Evolutionary conservation across 2,113 vertebrate genomes (phyloP), one percentile per base, ranked within the genome.

Genomic region (Apeltes quadracus): DNA sequence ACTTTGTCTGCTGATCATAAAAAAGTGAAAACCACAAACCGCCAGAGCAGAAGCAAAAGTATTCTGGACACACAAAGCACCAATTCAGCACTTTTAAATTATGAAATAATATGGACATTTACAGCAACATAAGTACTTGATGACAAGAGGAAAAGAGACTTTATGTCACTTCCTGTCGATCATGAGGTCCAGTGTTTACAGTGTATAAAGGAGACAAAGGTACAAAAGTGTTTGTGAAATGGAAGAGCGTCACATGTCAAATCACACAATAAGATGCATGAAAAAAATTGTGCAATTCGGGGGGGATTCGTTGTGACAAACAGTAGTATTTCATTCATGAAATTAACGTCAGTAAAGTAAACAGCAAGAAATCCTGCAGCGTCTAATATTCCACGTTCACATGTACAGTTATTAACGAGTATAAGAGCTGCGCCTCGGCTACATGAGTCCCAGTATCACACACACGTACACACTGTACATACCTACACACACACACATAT

Each of bases 201-300:
- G 38, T n/a, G 25, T 15, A 18, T 14, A 15, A 12, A 55, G 46
- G 1, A 73, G 5, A 72, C 14, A 32, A 38, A 84, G 67, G 51
- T 78, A 79, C 5, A 81, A 79, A 73, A 81, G 32, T 25, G 12
- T 79, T 83, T 59, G 81, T 88, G 83, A 87, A 88, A 87, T 85
- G 75, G 32, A 64, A 10, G 75, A 75, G 23, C 14, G 22, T 39
- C 39, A 55, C 34, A 44, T 50, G 12, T 66, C 7, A 16, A 51
- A 36, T 10, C 13, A 18, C 6, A 53, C 38, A 20, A 23, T 1
- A 38, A 18, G n/a, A 41, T 34, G 32, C 16, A 55, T 15, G 43
- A 23, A 57, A 41, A 55, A 13, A 69, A 41, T 16, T 39, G 69
- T 56, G 69, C 75, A 83, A 38, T 69, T 62, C 2, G 39, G 43